Percentiles rank a stretch among this genome's conserved stretches.
phyloP scores from a whole-genome alignment of 2,113 vertebrate genomes.

The Empidonax traillii region DNA sequence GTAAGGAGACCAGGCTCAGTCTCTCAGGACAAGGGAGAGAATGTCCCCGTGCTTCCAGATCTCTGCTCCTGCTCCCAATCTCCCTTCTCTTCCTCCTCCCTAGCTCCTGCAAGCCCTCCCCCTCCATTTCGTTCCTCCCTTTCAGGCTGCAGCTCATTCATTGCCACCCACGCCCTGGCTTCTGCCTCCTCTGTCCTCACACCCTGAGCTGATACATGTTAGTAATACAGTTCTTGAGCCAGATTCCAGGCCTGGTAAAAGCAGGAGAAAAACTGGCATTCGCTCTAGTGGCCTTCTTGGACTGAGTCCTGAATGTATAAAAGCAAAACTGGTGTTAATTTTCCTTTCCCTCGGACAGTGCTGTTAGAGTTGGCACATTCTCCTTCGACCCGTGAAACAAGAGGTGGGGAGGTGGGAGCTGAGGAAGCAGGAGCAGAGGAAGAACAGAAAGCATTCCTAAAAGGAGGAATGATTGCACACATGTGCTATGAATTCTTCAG shows the following conservation, averaged over 20 bases:
- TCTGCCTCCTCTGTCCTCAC: neutral
- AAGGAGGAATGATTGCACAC: conserved; percentile 51
- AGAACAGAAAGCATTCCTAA: conserved; percentile 39
- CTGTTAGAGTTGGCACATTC: conserved; percentile 24
- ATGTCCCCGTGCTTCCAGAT: neutral
- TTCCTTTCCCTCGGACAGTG: conserved; percentile 27
- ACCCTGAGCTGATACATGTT: neutral
- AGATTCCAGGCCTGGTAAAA: neutral
- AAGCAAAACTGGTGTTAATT: conserved; percentile 51
- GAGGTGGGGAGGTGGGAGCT: neutral
- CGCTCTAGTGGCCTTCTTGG: conserved; percentile 7
- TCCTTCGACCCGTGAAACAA: neutral
- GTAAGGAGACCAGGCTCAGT: neutral
- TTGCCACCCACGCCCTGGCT: neutral
- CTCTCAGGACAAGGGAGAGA: neutral
- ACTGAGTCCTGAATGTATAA: neutral
- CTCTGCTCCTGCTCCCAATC: neutral
- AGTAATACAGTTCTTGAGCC: neutral
- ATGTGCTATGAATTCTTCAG: conserved; percentile 56
- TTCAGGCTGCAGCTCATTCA: rapidly evolving
- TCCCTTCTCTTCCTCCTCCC: neutral
- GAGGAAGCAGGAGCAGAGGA: conserved; percentile 19
- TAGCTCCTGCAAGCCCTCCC: neutral
- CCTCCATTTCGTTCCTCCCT: neutral
- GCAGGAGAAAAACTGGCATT: neutral